These are phyloP conservation scores for Ctenicera cuprea DNA, from an alignment of 2,888 invertebrate species.

Conservation along the genomic window DNA sequence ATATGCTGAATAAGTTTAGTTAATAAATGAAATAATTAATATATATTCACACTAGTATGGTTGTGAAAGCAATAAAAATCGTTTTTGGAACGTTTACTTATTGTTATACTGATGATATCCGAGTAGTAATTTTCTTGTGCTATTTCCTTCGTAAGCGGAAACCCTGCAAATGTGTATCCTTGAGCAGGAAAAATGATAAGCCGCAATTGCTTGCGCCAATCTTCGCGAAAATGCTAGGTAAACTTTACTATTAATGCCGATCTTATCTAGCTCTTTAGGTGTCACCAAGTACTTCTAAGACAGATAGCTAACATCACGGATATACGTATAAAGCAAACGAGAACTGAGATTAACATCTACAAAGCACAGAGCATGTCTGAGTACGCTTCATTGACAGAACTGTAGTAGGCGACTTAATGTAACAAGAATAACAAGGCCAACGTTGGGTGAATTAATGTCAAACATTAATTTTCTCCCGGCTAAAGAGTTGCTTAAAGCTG, in stretches of 20 bases:
- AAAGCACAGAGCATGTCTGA: conserved; percentile 56
- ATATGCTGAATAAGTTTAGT: conserved; percentile 3
- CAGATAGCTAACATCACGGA: conserved; percentile 63
- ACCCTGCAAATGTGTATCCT: conserved; percentile 22
- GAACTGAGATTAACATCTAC: conserved; percentile 58
- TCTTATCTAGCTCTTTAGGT: conserved; percentile 64
- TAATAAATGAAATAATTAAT: conserved; percentile 15
- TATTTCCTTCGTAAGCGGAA: conserved; percentile 8
- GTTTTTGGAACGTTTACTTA: conserved; percentile 13
- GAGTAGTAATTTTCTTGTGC: conserved; percentile 13
- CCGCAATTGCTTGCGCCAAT: conserved; percentile 25
- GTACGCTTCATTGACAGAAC: conserved; percentile 52
- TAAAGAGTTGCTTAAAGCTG: conserved; percentile 32
- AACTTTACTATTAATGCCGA: conserved; percentile 58
- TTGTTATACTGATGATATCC: conserved; percentile 18
- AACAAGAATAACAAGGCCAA: conserved; percentile 50
- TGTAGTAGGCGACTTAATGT: conserved; percentile 53
- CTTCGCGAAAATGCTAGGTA: conserved; percentile 35
- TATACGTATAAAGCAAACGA: conserved; percentile 60
- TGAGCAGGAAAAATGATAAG: conserved; percentile 32
- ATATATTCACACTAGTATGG: too few species aligned
- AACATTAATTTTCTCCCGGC: conserved; percentile 44
- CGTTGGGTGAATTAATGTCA: conserved; percentile 49
- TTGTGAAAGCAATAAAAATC: too few species aligned
- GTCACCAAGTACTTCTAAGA: conserved; percentile 63